A percentile compares a stretch with the other conserved stretches of the same genome.
These are phyloP conservation scores for Lycodopsis pacificus DNA, from an alignment of 2,797 vertebrate species.

Conservation along the genomic window DNA sequence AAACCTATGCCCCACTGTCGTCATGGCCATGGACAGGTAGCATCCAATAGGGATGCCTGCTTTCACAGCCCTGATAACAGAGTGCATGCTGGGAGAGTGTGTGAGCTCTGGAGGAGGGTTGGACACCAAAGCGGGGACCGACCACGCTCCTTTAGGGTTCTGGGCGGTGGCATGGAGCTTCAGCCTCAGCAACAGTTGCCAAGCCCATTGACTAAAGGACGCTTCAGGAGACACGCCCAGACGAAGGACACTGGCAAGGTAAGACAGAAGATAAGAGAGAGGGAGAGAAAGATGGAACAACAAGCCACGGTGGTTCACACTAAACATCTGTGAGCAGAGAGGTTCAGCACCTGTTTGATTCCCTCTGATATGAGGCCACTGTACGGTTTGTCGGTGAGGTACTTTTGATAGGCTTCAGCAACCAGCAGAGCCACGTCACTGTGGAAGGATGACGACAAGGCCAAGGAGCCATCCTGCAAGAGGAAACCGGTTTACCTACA, in stretches of 20 bases:
- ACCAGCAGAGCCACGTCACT: slow-evolving; percentile 92
- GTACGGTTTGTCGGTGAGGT: slow-evolving; percentile 95
- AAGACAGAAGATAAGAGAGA: slow-evolving; percentile 78
- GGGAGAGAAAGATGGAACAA: not conserved
- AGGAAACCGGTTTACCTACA: slow-evolving; percentile 20
- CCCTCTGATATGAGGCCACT: slow-evolving; percentile 95
- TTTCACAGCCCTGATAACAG: slow-evolving; percentile 94
- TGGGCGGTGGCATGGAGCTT: slow-evolving; percentile 92
- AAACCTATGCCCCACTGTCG: slow-evolving; percentile 92
- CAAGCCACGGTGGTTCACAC: not conserved
- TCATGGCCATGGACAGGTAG: slow-evolving; percentile 93
- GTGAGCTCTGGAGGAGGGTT: slow-evolving; percentile 85
- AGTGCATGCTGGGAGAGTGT: slow-evolving; percentile 89
- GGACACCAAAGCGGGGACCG: slow-evolving; percentile 71
- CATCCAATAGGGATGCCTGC: slow-evolving; percentile 91
- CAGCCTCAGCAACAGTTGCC: slow-evolving; percentile 93
- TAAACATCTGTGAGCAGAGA: not conserved
- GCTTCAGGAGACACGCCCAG: slow-evolving; percentile 93
- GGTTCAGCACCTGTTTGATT: slow-evolving; percentile 91
- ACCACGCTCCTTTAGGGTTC: slow-evolving; percentile 84
- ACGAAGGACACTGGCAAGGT: slow-evolving; percentile 95
- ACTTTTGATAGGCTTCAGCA: slow-evolving; percentile 95
- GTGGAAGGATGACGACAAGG: slow-evolving; percentile 88
- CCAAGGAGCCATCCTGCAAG: slow-evolving; percentile 84
- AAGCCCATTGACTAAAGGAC: slow-evolving; percentile 97